Evolutionary conservation across 1,140 invertebrate species (phyloP), one percentile per base, ranked within the genome.

Genomic region (Drosophila ambigua): DNA sequence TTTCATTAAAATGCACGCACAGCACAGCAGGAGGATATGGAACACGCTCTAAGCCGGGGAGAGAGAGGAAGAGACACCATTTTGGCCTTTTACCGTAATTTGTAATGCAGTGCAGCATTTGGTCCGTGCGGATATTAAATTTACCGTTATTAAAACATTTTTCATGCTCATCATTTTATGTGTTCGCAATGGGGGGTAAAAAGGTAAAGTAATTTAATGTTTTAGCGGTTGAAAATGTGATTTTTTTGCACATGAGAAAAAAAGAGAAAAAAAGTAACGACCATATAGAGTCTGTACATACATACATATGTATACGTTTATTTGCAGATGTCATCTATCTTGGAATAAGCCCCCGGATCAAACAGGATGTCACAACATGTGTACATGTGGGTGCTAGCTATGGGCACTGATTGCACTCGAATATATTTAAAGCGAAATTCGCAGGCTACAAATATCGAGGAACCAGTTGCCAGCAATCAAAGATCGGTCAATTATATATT

Each of bases 101-200:
- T 54, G 54, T 39, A 68, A 55, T 45, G 62, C 50, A 69, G 8
- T 69, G 31, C 35, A 31, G 7, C 13, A 28, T 54, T 39, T 50
- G 35, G 31, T 7, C 16, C 31, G 23, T 20, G 24, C 23, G 44
- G 51, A 69, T 69, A 69, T 71, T 71, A 58, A 71, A 71, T 71
- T 71, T 69, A 71, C 11, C 67, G 52, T 69, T 71, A 67, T 49
- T 55, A 71, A 69, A 71, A 67, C 65, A 41, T 41, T 71, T 69
- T 43, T 28, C 44, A 71, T 35, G 31, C 64, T 55, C 26, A 41
- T 58, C 46, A 58, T 57, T 69, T 39, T 13, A 39, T 11, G 35
- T 11, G 4, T 4, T 5, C 4, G 11, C 35, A 4, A 4, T 13
- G 11, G 2, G 11, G 7, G 26, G 20, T 28, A 24, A 26, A 45